Evolutionary conservation across 2,888 invertebrate genomes (phyloP).

Genomic region (Meteorus colon): DNA sequence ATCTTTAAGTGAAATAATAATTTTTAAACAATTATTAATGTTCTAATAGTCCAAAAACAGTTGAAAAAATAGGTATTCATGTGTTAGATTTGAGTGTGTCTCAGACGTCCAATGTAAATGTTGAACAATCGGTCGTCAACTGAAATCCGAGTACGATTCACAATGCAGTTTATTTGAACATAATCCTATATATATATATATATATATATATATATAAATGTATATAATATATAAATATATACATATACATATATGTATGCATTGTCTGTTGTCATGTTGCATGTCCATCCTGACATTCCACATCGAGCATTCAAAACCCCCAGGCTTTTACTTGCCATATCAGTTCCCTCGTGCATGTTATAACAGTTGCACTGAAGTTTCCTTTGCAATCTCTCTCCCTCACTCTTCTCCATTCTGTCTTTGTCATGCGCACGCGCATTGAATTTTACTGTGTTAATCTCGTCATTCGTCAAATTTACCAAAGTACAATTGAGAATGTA

Average conservation of each 20-base stretch:
- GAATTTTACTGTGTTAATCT: neutral
- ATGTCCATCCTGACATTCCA: slow-evolving; percentile 30
- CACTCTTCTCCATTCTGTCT: neutral
- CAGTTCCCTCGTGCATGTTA: slow-evolving; percentile 14
- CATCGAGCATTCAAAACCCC: slow-evolving; percentile 22
- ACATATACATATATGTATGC: neutral
- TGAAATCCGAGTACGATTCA: slow-evolving; percentile 35
- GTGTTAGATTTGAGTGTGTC: neutral
- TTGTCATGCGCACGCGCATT: neutral
- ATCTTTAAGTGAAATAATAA: neutral
- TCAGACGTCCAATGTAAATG: neutral
- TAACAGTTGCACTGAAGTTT: neutral
- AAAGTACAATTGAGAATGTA: slow-evolving; percentile 4
- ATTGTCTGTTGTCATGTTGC: slow-evolving; percentile 1
- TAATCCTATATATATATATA: neutral
- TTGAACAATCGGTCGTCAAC: neutral
- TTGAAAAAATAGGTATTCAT: neutral
- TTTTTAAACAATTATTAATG: neutral
- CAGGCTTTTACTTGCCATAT: slow-evolving; percentile 18
- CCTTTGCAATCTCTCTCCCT: neutral
- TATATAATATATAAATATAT: no score
- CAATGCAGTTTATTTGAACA: slow-evolving; percentile 25
- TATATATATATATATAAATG: no score
- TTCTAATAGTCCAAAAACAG: neutral
- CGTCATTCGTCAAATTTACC: neutral